Evolutionary conservation across 2,888 invertebrate species (phyloP), one percentile per base, ranked within the genome.

Genomic region (Julus scandinavius): DNA sequence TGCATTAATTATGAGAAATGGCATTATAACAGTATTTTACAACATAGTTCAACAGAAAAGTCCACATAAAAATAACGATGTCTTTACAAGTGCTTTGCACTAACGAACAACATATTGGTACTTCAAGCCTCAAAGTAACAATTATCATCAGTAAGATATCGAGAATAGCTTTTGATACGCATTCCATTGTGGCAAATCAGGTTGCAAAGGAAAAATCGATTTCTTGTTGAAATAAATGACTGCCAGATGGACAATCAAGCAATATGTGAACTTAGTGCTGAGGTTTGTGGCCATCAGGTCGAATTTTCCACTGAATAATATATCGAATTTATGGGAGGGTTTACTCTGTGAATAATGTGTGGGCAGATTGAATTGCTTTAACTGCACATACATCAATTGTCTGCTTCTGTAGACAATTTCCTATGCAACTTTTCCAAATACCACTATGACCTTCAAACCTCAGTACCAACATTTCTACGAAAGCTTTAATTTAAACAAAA

Each of bases 201-300:
- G 80, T 80, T 45, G 38, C 80, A 3, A 80, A 11, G 29, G 80
- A 80, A 80, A 80, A 80, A 80, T 80, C 80, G 80, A 80, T 80
- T 80, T 80, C 80, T 38, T 38, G 80, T 13, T 38, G 80, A 38
- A 80, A 9, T 15, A 38, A 80, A 80, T 80, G 80, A 80, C 80
- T 80, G 80, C 80, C 38, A 80, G 80, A 80, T 80, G 38, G 80
- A 38, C 29, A 80, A 80, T 80, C 80, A 80, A 80, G 80, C 80
- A 80, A 80, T 38, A 11, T 38, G 80, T 38, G 80, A 29, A 38
- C 38, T 80, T 38, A 29, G 38, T 80, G 80, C 38, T 80, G 80
- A 80, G 80, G 80, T 38, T 38, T 80, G 80, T 80, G 80, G 80
- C 38, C 80, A 80, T 80, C 80, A 13, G 38, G 29, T 80, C 80